Evolutionary conservation across 2,113 vertebrate species (phyloP).

Genomic region (Triplophysa tibetana): DNA sequence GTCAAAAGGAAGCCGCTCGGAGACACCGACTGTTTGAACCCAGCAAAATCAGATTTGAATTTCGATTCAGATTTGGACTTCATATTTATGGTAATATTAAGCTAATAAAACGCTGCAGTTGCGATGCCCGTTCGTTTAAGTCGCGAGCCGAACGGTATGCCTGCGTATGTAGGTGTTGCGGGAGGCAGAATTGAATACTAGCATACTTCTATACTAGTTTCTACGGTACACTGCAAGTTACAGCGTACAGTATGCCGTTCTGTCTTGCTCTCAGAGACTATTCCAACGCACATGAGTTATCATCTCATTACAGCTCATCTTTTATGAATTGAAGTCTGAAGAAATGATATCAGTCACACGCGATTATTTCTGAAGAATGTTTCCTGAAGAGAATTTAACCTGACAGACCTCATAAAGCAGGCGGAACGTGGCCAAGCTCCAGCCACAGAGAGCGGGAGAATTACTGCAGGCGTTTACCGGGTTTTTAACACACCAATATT

Average conservation of each 20-base stretch:
- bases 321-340: constrained; percentile 49
- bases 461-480: constrained; percentile 83
- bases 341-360: constrained; percentile 56
- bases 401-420: constrained; percentile 57
- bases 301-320: constrained; percentile 50
- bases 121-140: constrained; percentile 66
- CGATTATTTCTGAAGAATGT: constrained; percentile 57
- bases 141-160: constrained; percentile 49
- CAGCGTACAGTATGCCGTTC: neutral
- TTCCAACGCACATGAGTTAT: constrained; percentile 39
- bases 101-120: constrained; percentile 68
- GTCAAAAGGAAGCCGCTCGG: constrained; percentile 75
- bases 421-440: constrained; percentile 57
- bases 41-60: constrained; percentile 72
- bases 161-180: neutral
- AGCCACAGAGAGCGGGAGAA: constrained; percentile 28
- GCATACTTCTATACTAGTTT: neutral
- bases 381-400: constrained; percentile 60
- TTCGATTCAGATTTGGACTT: constrained; percentile 70
- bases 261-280: neutral
- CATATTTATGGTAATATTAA: constrained; percentile 71
- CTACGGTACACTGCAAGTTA: neutral
- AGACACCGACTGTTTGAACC: constrained; percentile 67
- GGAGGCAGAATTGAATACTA: neutral
- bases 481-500: constrained; percentile 90